Evolutionary conservation across 2,797 vertebrate genomes (phyloP).

Genomic region (Sandelia bainsii): DNA sequence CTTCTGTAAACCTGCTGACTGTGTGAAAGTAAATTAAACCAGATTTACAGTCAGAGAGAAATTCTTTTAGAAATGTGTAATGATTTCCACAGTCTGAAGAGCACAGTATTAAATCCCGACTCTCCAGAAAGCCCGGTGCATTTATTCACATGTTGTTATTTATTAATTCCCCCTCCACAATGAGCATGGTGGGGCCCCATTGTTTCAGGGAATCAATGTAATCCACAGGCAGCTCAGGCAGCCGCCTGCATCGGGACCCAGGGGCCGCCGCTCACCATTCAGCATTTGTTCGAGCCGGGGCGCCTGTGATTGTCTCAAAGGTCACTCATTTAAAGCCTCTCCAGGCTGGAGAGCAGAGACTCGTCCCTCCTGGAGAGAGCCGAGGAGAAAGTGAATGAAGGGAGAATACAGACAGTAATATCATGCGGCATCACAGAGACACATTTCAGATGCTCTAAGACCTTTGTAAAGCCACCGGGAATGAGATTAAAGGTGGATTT

Average conservation of each 20-base stretch:
- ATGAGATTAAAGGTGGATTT: constrained; percentile 6
- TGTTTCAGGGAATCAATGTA: constrained; percentile 81
- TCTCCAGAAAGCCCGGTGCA: neutral
- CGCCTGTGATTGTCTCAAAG: constrained; percentile 77
- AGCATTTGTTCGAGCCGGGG: constrained; percentile 51
- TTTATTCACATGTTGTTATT: constrained; percentile 62
- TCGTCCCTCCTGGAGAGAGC: constrained; percentile 39
- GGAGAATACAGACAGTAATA: neutral
- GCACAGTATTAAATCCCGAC: constrained; percentile 7
- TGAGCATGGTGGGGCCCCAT: constrained; percentile 46
- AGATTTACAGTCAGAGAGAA: constrained; percentile 2
- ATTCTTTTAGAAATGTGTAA: constrained; percentile 8
- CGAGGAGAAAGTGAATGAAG: constrained; percentile 23
- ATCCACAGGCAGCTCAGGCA: constrained; percentile 64
- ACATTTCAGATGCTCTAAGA: constrained; percentile 2
- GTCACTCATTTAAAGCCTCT: constrained; percentile 70
- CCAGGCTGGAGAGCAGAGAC: constrained; percentile 39
- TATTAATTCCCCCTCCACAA: constrained; percentile 63
- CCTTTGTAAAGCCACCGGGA: constrained; percentile 21
- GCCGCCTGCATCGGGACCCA: constrained; percentile 47
- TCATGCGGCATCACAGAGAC: constrained; percentile 27
- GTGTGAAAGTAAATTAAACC: too few species aligned
- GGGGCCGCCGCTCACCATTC: constrained; percentile 53
- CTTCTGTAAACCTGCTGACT: neutral
- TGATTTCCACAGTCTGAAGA: constrained; percentile 18